Evolutionary conservation across 1,140 invertebrate species (phyloP).

Genomic region (Semibalanus balanoides): DNA sequence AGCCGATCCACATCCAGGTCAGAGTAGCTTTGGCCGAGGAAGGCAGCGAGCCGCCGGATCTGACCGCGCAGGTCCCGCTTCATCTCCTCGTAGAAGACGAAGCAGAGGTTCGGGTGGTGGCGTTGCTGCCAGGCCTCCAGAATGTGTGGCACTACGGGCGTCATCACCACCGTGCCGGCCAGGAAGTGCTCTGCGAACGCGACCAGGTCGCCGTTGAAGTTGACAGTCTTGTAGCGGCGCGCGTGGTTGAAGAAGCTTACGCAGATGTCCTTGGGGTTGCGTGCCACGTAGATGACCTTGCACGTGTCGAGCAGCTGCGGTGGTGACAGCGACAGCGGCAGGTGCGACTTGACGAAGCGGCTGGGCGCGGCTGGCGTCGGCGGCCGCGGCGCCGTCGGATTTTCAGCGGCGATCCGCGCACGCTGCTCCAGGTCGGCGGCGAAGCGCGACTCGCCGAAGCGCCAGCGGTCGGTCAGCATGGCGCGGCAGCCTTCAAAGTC

Average conservation of each 20-base stretch:
- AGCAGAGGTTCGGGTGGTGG: constrained; percentile 56
- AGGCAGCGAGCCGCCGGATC: background rate
- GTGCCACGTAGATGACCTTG: constrained; percentile 72
- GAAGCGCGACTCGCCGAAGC: background rate
- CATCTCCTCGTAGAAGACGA: constrained; percentile 75
- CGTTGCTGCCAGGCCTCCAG: constrained; percentile 50
- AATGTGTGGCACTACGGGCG: constrained; percentile 13
- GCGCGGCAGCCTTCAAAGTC: constrained; percentile 44
- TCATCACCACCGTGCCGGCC: constrained; percentile 10
- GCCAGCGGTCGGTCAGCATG: constrained; percentile 2
- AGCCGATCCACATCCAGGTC: background rate
- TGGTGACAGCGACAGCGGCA: constrained; percentile 55
- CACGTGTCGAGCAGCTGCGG: constrained; percentile 24
- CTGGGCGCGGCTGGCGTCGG: constrained; percentile 4
- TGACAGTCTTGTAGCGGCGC: constrained; percentile 11
- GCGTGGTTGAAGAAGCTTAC: constrained; percentile 48
- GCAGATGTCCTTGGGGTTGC: constrained; percentile 85
- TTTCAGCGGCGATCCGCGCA: background rate
- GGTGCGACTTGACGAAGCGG: constrained; percentile 63
- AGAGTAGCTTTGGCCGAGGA: background rate
- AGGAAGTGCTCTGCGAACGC: constrained; percentile 14
- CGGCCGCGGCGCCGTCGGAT: too few species aligned
- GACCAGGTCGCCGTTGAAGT: constrained; percentile 12
- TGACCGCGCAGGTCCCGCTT: constrained; percentile 31
- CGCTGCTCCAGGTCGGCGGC: background rate